Conservation (phyloP, 2,797 vertebrate species). For the Uromys caudimaculatus region DNA sequence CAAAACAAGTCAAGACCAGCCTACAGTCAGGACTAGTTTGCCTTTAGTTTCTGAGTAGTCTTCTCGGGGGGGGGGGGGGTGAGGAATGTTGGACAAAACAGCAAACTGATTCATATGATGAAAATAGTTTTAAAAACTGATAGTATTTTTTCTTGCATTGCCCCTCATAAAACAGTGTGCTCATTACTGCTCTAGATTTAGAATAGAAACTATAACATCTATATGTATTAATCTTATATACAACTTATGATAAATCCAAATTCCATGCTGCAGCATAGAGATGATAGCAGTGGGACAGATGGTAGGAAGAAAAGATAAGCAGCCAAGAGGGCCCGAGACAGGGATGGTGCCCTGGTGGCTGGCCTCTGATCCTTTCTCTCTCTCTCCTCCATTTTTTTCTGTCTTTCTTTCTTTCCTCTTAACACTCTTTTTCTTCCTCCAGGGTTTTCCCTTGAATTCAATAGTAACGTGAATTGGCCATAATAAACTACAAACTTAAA, state of each 20-base stretch:
- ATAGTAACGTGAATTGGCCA: background rate
- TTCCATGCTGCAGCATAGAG: background rate
- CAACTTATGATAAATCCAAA: background rate
- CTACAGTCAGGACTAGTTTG: background rate
- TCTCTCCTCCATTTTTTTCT: background rate
- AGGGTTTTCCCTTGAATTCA: background rate
- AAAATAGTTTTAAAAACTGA: background rate
- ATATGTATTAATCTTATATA: constrained; percentile 13
- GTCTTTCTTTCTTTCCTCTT: background rate
- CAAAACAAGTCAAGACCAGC: background rate
- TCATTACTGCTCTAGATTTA: constrained; percentile 51
- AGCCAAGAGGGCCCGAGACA: background rate
- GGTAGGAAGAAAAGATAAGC: background rate
- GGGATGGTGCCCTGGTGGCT: background rate
- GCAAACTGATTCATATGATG: background rate
- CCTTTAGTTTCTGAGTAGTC: background rate
- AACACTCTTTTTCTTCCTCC: background rate
- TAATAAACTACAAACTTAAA: background rate
- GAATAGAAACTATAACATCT: background rate
- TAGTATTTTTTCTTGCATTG: constrained; percentile 24
- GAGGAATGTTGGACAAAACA: background rate
- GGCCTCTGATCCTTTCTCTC: too few relatives aligned
- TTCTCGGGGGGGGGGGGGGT: background rate
- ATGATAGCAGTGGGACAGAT: background rate
- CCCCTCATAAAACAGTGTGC: background rate